These are phyloP conservation scores for Montipora capricornis DNA, from an alignment of 64 coral and sea anemone species.

Conservation along the genomic window DNA sequence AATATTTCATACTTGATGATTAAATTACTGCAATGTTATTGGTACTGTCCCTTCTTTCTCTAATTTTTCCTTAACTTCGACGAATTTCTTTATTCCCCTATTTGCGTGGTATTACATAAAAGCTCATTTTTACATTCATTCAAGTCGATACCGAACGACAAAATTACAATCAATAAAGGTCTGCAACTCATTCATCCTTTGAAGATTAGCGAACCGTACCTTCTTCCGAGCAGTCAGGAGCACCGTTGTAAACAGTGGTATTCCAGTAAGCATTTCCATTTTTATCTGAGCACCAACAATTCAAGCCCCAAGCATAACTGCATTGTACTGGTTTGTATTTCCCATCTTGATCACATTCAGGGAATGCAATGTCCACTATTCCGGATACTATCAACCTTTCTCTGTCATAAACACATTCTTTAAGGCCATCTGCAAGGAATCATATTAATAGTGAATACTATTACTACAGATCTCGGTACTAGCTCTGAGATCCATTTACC, in stretches of 20 bases:
- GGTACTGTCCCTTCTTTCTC: too few relatives aligned
- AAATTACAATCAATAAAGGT: too few relatives aligned
- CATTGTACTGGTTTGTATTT: conserved; percentile 65
- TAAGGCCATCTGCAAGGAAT: conserved; percentile 1
- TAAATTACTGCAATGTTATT: too few relatives aligned
- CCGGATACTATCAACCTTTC: conserved; percentile 44
- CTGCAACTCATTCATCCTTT: too few relatives aligned
- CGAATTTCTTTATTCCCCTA: too few relatives aligned
- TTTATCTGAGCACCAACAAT: conserved; percentile 69
- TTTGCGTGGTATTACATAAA: too few relatives aligned
- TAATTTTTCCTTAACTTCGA: too few relatives aligned
- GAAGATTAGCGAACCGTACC: background rate
- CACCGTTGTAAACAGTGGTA: background rate
- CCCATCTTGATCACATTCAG: conserved; percentile 74
- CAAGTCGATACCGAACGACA: too few relatives aligned
- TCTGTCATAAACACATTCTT: conserved; percentile 43
- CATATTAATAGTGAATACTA: background rate
- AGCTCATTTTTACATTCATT: too few relatives aligned
- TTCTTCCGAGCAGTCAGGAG: conserved; percentile 47
- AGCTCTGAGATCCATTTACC: too few relatives aligned
- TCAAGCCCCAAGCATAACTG: conserved; percentile 13
- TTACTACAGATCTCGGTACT: too few relatives aligned
- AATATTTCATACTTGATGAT: too few relatives aligned
- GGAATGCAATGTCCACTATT: conserved; percentile 49
- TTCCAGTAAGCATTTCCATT: conserved; percentile 50